Base-by-base conservation (phyloP, 2,888 invertebrate genomes). In the Athalia rosae region DNA sequence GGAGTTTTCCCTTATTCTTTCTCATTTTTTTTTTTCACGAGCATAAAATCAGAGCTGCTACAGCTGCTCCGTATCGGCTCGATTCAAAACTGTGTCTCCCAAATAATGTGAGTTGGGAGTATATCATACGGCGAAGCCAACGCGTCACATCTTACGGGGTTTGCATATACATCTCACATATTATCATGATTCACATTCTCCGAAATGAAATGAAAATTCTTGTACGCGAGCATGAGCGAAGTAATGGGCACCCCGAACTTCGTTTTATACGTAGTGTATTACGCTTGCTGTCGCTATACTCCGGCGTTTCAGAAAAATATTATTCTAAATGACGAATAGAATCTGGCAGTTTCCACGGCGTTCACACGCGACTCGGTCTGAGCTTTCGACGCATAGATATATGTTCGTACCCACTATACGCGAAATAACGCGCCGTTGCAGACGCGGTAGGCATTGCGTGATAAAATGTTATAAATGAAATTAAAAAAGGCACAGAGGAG, bases 401-500 rank as follows among this genome's bases (percentile, higher is more conserved):
- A 28, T 28, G 28, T n/a, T n/a, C n/a, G n/a, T 28, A 2, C 28
- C 28, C 28, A 28, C 28, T 28, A 53, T 53, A n/a, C 53, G 53
- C 53, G 53, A 53, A 53, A 53, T 53, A 28, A 28, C 28, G 28
- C 28, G 28, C 28, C 28, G 28, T 28, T 67, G 50, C 45, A n/a
- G 28, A 53, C 48, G 50, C 58, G 71, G 71, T 71, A 71, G 71
- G 71, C 71, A 71, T 71, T 45, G 71, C 71, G 71, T 71, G 71
- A 71, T 71, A 45, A 58, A 58, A 71, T 71, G 71, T 71, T 71
- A 71, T 71, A 71, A 71, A 71, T 71, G 56, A 58, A 71, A 71
- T 71, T 71, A 56, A 58, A 71, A 71, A 71, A 71, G 71, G 71
- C 50, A 71, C 71, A 56, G 71, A 58, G 45, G 58, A 71, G 45